Evolutionary conservation across 2,797 vertebrate species (phyloP).

Genomic region (Acrossocheilus wenchowensis): DNA sequence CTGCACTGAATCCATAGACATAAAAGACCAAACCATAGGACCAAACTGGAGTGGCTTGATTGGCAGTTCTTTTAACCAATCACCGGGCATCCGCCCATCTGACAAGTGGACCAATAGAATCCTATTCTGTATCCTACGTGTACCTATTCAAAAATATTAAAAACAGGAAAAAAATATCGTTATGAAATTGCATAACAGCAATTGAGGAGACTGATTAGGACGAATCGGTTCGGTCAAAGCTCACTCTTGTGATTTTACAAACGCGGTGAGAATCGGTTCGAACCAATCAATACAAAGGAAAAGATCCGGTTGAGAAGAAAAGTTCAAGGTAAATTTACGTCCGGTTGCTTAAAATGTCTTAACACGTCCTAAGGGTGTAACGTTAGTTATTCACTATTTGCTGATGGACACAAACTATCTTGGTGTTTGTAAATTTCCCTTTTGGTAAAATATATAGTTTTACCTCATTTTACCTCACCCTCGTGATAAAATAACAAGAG

Average conservation of each 20-base stretch:
- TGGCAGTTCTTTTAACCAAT: slow-evolving; percentile 51
- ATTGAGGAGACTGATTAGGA: background rate
- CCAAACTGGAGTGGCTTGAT: background rate
- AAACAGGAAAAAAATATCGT: too few relatives aligned
- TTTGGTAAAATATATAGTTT: background rate
- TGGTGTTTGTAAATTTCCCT: background rate
- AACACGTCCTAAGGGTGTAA: background rate
- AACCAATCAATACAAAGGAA: background rate
- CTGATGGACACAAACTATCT: background rate
- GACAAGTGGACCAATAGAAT: background rate
- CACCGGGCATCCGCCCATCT: background rate
- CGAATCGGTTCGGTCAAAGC: background rate
- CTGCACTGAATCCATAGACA: background rate
- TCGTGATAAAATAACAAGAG: background rate
- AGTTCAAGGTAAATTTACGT: background rate
- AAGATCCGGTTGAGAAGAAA: background rate
- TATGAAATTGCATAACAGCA: background rate
- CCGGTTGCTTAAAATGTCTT: background rate
- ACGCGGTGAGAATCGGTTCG: background rate
- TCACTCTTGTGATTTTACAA: background rate
- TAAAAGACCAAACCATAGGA: too few relatives aligned
- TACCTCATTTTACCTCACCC: too few relatives aligned
- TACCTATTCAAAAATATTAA: background rate
- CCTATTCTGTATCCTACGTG: background rate
- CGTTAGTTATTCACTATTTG: background rate